Conservation (phyloP, 2,797 vertebrate genomes). For the Tapirus indicus region DNA sequence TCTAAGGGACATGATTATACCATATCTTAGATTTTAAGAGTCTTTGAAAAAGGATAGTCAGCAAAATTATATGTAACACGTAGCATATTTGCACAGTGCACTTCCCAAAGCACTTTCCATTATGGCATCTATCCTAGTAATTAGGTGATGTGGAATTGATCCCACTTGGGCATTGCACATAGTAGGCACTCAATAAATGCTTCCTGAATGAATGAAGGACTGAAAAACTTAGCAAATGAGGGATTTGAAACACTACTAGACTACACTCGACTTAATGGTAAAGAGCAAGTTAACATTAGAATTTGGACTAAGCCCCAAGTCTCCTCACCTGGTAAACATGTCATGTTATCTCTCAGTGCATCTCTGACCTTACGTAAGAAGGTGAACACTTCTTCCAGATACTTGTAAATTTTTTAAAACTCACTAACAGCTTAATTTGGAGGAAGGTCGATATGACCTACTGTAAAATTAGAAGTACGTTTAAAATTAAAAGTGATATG, state of each 20-base stretch:
- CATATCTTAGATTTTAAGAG: background rate
- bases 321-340: background rate
- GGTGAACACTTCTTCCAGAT: background rate
- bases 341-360: background rate
- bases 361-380: background rate
- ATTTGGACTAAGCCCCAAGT: background rate
- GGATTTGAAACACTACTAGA: background rate
- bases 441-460: background rate
- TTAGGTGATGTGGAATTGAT: background rate
- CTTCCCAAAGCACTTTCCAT: background rate
- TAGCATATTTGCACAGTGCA: background rate
- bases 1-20: background rate
- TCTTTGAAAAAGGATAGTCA: background rate
- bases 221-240: background rate
- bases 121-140: background rate
- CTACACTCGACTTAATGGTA: background rate
- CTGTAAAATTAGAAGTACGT: conserved; percentile 21
- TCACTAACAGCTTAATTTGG: background rate
- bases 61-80: background rate
- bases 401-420: background rate
- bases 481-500: background rate
- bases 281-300: background rate
- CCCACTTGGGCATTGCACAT: background rate
- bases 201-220: background rate
- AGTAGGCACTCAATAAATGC: background rate